phyloP scores from a whole-genome alignment of 2,113 vertebrate species.

The Rhagologus leucostigma region DNA sequence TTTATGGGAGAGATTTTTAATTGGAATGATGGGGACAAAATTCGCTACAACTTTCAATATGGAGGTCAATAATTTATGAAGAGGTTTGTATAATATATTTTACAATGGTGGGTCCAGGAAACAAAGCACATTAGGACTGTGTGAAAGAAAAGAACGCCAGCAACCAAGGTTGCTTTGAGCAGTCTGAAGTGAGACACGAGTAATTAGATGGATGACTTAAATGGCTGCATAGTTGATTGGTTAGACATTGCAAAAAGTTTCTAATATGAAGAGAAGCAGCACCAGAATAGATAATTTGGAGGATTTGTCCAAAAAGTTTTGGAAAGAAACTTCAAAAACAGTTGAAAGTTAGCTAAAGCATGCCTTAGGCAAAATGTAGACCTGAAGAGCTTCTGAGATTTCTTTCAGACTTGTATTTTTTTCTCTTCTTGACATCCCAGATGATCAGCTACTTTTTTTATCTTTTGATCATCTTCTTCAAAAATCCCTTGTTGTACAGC shows the following conservation, averaged over 20 bases:
- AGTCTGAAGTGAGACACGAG: neutral
- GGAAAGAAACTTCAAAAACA: neutral
- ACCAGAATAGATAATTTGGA: neutral
- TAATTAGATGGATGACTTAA: neutral
- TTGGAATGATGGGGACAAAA: neutral
- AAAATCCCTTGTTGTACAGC: neutral
- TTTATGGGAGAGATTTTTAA: neutral
- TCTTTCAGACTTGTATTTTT: neutral
- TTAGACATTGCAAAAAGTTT: neutral
- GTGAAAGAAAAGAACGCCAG: neutral
- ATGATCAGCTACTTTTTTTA: neutral
- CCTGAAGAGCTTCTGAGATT: neutral
- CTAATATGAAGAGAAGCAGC: neutral
- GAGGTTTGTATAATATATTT: neutral
- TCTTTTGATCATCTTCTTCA: neutral
- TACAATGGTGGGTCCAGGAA: neutral
- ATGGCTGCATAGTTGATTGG: too few species aligned
- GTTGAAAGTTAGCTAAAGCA: neutral
- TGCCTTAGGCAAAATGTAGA: neutral
- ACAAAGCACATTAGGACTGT: neutral
- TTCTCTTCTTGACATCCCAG: neutral
- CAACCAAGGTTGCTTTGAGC: neutral
- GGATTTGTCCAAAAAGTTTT: neutral
- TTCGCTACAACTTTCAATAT: neutral
- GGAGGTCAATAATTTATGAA: neutral